These are phyloP conservation scores for Mercenaria mercenaria DNA, from an alignment of 1,140 invertebrate genomes.

Conservation along the genomic window DNA sequence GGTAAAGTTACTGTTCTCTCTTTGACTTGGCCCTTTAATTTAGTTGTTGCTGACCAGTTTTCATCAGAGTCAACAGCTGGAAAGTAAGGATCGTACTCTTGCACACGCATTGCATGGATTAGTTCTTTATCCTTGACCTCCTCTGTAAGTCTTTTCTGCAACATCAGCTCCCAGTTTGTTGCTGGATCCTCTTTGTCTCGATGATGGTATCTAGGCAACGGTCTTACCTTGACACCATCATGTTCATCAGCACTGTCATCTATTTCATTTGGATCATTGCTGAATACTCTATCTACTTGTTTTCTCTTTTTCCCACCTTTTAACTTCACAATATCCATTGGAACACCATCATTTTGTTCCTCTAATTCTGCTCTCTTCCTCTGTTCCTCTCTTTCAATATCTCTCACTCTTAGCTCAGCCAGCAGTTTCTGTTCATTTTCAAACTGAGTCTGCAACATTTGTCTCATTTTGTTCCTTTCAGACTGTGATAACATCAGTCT, in stretches of 20 bases:
- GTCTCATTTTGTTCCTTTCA: conserved; percentile 75
- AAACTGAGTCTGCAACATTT: conserved; percentile 74
- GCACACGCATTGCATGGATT: conserved; percentile 64
- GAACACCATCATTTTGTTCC: conserved; percentile 69
- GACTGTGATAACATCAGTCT: conserved; percentile 75
- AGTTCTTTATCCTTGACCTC: conserved; percentile 82
- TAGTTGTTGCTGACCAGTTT: conserved; percentile 65
- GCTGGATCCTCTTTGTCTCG: conserved; percentile 8
- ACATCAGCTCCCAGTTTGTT: conserved; percentile 76
- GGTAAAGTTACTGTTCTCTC: conserved; percentile 44
- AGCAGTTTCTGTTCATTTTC: conserved; percentile 77
- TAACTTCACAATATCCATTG: conserved; percentile 79
- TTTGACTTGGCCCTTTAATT: conserved; percentile 50
- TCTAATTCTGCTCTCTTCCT: conserved; percentile 73
- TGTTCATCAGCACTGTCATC: background rate
- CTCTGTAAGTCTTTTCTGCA: conserved; percentile 79
- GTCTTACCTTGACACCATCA: conserved; percentile 37
- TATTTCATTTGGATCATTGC: background rate
- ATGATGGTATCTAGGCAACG: conserved; percentile 8
- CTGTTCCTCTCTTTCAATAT: conserved; percentile 70
- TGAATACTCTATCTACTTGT: conserved; percentile 66
- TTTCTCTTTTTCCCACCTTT: conserved; percentile 73
- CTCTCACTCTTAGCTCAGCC: conserved; percentile 68
- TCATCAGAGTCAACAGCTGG: conserved; percentile 48
- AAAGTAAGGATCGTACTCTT: conserved; percentile 42